A percentile compares a stretch with the other conserved stretches of the same genome.
phyloP scores from a whole-genome alignment of 2,113 vertebrate genomes.

The Meriones unguiculatus region DNA sequence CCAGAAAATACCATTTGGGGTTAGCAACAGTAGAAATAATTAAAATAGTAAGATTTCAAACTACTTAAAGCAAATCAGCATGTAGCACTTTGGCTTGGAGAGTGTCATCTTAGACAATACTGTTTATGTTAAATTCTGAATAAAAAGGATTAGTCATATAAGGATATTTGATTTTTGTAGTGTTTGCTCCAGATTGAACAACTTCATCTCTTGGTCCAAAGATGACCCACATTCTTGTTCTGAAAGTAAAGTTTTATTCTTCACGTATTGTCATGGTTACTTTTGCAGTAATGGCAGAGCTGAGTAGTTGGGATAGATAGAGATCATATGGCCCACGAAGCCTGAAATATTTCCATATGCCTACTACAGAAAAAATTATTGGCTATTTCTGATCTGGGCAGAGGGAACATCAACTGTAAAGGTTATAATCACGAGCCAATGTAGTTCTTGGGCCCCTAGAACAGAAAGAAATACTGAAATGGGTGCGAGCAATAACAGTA shows the following conservation, averaged over 20 bases:
- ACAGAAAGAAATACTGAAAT: conserved; percentile 50
- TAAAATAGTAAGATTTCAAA: conserved; percentile 49
- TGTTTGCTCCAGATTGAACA: not conserved
- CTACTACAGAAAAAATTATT: not conserved
- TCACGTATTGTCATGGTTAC: conserved; percentile 44
- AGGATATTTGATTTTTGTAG: not conserved
- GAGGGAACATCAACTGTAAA: conserved; percentile 17
- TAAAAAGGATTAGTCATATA: conserved; percentile 18
- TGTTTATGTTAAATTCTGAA: conserved; percentile 56
- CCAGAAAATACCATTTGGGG: conserved; percentile 31
- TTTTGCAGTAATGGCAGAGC: conserved; percentile 21
- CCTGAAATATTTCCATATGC: conserved; percentile 48
- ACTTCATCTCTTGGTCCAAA: not conserved
- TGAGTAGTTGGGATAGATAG: conserved; percentile 30
- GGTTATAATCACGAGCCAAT: not conserved
- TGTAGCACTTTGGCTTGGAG: conserved; percentile 20
- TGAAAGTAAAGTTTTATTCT: conserved; percentile 63
- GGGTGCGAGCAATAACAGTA: not conserved
- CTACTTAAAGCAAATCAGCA: conserved; percentile 48
- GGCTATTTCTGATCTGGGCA: not conserved
- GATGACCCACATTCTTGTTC: not conserved
- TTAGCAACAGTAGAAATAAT: conserved; percentile 5
- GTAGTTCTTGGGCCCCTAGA: not conserved
- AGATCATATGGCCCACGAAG: not conserved
- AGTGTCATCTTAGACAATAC: conserved; percentile 3